Evolutionary conservation across 30 jellyfish, hydroid and myxozoan genomes (phyloP).

Genomic region (Chironex yamaguchii): DNA sequence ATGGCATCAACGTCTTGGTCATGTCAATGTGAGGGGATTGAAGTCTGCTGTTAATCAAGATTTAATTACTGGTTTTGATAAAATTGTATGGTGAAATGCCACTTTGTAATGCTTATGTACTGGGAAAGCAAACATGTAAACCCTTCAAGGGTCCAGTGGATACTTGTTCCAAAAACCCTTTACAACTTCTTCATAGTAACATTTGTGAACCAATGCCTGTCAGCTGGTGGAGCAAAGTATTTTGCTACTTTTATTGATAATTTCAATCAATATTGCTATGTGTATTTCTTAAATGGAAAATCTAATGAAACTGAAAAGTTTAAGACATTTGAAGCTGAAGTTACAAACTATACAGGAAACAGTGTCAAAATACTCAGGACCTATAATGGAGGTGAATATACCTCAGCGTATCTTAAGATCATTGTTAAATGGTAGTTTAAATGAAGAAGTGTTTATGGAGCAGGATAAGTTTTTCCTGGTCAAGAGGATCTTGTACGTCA

Average conservation of each 20-base stretch:
- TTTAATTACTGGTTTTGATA: no score
- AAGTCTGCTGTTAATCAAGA: no score
- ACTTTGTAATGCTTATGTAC: neutral
- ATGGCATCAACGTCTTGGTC: no score
- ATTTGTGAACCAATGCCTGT: neutral
- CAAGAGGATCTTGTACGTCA: conserved; percentile 38
- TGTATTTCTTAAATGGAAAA: neutral
- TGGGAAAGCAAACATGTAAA: neutral
- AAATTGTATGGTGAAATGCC: no score
- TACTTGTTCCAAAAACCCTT: neutral
- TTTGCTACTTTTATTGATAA: neutral
- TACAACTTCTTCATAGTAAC: neutral
- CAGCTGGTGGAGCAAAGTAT: neutral
- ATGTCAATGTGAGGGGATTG: no score
- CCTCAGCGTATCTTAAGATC: neutral
- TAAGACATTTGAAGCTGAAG: neutral
- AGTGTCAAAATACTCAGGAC: neutral
- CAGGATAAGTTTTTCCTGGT: conserved; percentile 20
- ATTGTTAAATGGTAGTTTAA: conserved; percentile 17
- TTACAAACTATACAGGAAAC: neutral
- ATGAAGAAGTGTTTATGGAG: conserved; percentile 17
- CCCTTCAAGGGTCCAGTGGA: neutral
- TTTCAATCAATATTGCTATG: neutral
- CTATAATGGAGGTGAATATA: no score
- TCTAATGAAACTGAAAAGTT: neutral